phyloP scores from a whole-genome alignment of 2,113 vertebrate species.

The Puntigrus tetrazona region DNA sequence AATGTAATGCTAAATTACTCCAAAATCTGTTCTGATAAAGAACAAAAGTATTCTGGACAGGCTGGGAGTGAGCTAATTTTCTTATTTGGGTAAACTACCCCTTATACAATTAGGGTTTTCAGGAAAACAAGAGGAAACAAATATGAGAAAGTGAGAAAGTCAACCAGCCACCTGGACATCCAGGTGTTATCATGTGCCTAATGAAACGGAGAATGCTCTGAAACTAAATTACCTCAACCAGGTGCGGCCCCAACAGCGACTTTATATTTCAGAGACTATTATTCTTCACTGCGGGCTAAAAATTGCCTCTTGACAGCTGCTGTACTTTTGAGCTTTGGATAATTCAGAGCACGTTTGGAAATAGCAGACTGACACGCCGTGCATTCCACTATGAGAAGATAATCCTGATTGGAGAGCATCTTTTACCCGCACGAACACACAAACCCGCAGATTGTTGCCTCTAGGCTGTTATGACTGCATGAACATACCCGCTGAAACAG shows the following conservation, averaged over 20 bases:
- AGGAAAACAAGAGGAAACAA: not conserved
- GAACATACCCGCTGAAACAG: conserved; percentile 69
- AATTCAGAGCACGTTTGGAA: conserved; percentile 43
- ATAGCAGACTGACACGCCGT: conserved; percentile 59
- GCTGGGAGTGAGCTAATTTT: not conserved
- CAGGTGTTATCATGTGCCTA: conserved; percentile 18
- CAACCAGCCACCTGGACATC: not conserved
- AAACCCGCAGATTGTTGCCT: conserved; percentile 59
- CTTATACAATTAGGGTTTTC: not conserved
- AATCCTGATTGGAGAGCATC: conserved; percentile 65
- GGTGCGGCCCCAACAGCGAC: conserved; percentile 3
- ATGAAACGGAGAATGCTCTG: conserved; percentile 22
- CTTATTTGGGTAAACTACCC: not conserved
- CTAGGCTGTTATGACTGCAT: conserved; percentile 73
- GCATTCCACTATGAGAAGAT: conserved; percentile 70
- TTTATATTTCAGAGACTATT: conserved; percentile 20
- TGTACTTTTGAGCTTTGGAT: conserved; percentile 41
- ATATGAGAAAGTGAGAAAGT: conserved; percentile 2
- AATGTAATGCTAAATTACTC: not conserved
- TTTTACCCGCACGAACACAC: conserved; percentile 42
- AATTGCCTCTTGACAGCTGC: conserved; percentile 33
- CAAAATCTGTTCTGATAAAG: not conserved
- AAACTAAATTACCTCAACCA: conserved; percentile 23
- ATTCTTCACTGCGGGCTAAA: conserved; percentile 28
- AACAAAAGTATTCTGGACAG: not conserved